Conservation (phyloP, 2,113 vertebrate species). For the Cariama cristata region DNA sequence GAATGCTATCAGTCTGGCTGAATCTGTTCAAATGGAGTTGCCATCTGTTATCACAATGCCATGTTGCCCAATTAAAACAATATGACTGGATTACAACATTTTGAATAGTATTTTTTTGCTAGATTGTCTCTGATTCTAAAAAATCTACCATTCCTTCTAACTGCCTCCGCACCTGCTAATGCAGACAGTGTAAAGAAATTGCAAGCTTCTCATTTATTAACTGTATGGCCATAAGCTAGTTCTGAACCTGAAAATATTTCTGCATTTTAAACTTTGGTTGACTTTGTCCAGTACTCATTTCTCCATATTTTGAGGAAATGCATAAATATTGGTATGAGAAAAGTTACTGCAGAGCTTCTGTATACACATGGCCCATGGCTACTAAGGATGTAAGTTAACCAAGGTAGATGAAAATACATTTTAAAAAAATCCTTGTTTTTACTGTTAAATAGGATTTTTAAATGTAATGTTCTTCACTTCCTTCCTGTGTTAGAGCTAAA, state of each 20-base stretch:
- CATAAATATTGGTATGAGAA: neutral
- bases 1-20: constrained; percentile 70
- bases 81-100: constrained; percentile 55
- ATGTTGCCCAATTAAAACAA: constrained; percentile 63
- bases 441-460: neutral
- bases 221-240: neutral
- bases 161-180: constrained; percentile 63
- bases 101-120: constrained; percentile 50
- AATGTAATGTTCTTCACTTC: neutral
- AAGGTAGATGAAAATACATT: neutral
- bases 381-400: neutral
- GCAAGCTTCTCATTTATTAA: constrained; percentile 40
- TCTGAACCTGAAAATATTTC: constrained; percentile 34
- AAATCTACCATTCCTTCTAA: constrained; percentile 44
- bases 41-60: constrained; percentile 75
- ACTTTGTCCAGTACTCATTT: neutral
- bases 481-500: neutral
- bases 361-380: neutral
- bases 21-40: constrained; percentile 61
- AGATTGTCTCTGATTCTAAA: constrained; percentile 38
- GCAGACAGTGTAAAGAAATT: constrained; percentile 2
- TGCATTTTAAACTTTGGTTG: constrained; percentile 34
- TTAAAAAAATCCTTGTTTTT: neutral
- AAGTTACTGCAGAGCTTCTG: neutral
- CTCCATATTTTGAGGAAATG: constrained; percentile 14